These are phyloP conservation scores for Vulpes vulpes DNA, from an alignment of 2,113 vertebrate species.

Conservation along the genomic window DNA sequence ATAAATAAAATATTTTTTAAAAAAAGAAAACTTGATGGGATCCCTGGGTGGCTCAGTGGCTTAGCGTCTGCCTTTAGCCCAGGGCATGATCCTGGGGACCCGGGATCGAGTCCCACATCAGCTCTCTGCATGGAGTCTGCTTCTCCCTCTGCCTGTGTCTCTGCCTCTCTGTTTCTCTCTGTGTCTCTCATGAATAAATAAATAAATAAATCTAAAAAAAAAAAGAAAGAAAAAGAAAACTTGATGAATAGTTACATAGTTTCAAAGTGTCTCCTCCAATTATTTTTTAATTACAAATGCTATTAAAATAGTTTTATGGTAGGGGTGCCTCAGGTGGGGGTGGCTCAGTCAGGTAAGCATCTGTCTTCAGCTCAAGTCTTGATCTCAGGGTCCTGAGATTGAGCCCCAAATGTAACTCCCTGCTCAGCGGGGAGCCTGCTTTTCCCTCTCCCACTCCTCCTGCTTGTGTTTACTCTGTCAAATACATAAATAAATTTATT, in stretches of 20 bases:
- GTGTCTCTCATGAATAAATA: no score
- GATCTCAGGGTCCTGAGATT: neutral
- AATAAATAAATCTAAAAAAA: no score
- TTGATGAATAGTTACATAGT: neutral
- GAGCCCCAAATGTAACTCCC: neutral
- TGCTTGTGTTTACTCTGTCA: neutral
- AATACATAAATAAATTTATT: neutral
- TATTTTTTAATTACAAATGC: neutral
- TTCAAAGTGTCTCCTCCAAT: neutral
- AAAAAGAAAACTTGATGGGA: no score
- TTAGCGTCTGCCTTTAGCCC: no score
- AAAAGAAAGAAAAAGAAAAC: neutral
- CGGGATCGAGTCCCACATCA: no score
- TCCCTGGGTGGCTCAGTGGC: no score
- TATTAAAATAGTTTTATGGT: neutral
- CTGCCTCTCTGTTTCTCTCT: no score
- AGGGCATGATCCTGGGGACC: no score
- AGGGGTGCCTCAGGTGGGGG: no score
- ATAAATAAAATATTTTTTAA: no score
- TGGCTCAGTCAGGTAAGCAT: neutral
- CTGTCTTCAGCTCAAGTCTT: neutral
- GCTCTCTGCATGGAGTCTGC: no score
- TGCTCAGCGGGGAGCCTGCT: neutral
- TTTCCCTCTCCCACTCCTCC: neutral
- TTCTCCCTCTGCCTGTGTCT: no score